These are phyloP conservation scores for Troides aeacus DNA, from an alignment of 2,888 invertebrate species.

Conservation along the genomic window DNA sequence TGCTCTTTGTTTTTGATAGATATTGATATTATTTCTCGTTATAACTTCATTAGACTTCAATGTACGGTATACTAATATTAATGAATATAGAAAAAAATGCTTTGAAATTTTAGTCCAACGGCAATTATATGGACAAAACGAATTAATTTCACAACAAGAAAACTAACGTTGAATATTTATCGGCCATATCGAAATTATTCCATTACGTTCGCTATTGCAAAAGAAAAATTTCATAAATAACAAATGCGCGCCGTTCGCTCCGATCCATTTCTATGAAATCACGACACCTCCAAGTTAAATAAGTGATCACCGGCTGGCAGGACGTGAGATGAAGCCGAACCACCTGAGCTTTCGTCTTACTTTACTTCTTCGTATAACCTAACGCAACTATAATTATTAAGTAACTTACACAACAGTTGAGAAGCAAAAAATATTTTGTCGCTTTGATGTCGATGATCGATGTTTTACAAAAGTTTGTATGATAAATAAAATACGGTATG, in stretches of 20 bases:
- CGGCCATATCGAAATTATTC: constrained; percentile 68
- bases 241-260: constrained; percentile 63
- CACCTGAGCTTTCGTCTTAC: constrained; percentile 45
- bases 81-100: not conserved
- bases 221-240: constrained; percentile 72
- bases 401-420: not conserved
- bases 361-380: constrained; percentile 1
- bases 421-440: not conserved
- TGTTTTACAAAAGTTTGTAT: too few species aligned
- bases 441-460: too few species aligned
- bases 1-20: too few species aligned
- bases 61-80: not conserved
- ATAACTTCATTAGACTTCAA: too few species aligned
- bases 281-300: constrained; percentile 73
- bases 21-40: too few species aligned
- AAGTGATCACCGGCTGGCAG: constrained; percentile 72
- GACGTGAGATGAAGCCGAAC: constrained; percentile 64
- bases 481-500: too few species aligned
- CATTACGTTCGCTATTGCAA: constrained; percentile 60
- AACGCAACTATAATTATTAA: not conserved
- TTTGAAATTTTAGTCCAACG: not conserved
- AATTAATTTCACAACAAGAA: constrained; percentile 18
- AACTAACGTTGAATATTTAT: constrained; percentile 67
- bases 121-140: constrained; percentile 10
- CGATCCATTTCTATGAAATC: constrained; percentile 72